A percentile compares a stretch with the other conserved stretches of the same genome.
Evolutionary conservation across 2,888 invertebrate species (phyloP).

Genomic region (Parnassius mnemosyne): DNA sequence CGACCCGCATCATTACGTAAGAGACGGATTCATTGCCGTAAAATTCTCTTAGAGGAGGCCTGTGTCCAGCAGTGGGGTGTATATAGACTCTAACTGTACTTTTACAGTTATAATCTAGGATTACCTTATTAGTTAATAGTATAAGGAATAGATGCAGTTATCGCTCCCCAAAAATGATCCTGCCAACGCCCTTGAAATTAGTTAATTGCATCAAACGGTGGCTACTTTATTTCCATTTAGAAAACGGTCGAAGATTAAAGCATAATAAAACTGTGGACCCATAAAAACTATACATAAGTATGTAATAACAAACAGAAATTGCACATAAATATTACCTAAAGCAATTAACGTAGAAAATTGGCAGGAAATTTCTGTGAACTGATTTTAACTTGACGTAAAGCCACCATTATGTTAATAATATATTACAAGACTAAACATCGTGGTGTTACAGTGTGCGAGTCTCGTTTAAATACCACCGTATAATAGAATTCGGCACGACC

Average conservation of each 20-base stretch:
- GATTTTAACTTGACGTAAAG: constrained; percentile 18
- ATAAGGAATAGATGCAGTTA: too few species aligned
- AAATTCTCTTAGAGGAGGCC: too few species aligned
- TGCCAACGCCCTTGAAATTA: too few species aligned
- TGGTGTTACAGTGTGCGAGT: constrained; percentile 9
- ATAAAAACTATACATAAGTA: background rate
- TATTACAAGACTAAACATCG: constrained; percentile 9
- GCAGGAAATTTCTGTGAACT: constrained; percentile 14
- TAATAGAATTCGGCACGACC: constrained; percentile 22
- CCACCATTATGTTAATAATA: constrained; percentile 18
- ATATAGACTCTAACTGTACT: too few species aligned
- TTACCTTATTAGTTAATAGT: too few species aligned
- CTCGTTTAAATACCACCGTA: constrained; percentile 1
- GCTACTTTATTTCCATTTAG: too few species aligned
- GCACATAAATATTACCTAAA: constrained; percentile 5
- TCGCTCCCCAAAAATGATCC: too few species aligned
- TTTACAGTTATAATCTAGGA: too few species aligned
- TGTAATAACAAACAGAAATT: background rate
- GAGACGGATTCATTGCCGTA: too few species aligned
- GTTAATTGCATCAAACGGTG: too few species aligned
- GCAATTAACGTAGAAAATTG: constrained; percentile 18
- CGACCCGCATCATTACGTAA: too few species aligned
- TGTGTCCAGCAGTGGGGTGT: too few species aligned
- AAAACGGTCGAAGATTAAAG: background rate
- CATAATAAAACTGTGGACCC: background rate